phyloP scores from a whole-genome alignment of 2,113 vertebrate genomes.

The Diadophis punctatus region DNA sequence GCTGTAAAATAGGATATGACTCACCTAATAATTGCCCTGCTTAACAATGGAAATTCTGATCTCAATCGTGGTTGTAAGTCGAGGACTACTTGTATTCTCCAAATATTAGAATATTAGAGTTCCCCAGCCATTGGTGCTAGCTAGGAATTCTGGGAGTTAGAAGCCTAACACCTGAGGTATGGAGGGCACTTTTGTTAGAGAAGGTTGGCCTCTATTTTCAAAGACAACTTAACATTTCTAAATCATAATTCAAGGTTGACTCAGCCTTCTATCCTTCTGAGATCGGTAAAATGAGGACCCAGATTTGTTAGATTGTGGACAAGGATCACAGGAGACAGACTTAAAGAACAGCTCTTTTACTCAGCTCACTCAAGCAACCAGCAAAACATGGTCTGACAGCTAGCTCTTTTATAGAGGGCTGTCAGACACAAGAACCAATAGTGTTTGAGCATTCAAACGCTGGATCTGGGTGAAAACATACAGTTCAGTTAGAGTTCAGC shows the following conservation, averaged over 20 bases:
- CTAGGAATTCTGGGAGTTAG: background rate
- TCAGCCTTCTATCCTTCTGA: too few relatives aligned
- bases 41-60: background rate
- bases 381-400: too few relatives aligned
- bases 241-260: background rate
- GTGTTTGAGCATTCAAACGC: too few relatives aligned
- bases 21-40: background rate
- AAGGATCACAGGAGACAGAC: too few relatives aligned
- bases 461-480: too few relatives aligned
- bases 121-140: background rate
- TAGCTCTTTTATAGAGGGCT: too few relatives aligned
- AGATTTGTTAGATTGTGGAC: too few relatives aligned
- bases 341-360: too few relatives aligned
- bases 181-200: background rate
- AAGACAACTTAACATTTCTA: background rate
- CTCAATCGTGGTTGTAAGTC: background rate
- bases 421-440: too few relatives aligned
- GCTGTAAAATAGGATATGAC: background rate
- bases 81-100: background rate
- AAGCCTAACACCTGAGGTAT: background rate
- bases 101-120: background rate
- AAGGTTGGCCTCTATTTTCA: background rate
- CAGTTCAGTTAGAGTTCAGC: too few relatives aligned
- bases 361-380: too few relatives aligned
- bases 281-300: too few relatives aligned